Conservation (phyloP, 2,113 vertebrate species). For the Sylvicapra grimmia region DNA sequence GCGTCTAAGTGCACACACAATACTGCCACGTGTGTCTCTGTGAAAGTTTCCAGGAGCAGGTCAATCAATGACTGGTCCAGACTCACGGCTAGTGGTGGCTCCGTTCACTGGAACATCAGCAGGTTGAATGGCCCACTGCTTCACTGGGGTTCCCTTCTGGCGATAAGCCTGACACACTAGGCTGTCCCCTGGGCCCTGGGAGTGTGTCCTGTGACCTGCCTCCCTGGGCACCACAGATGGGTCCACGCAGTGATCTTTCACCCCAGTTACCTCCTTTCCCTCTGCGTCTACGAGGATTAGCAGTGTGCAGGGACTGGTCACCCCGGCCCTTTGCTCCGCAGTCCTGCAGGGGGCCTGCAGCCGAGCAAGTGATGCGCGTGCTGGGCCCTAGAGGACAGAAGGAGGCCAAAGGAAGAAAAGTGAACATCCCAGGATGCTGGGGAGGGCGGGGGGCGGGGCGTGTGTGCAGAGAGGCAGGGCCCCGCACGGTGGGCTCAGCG, state of each 20-base stretch:
- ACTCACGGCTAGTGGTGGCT: background rate
- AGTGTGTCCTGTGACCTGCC: background rate
- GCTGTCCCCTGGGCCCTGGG: background rate
- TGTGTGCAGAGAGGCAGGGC: background rate
- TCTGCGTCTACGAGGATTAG: background rate
- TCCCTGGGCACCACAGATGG: background rate
- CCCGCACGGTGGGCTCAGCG: fast-evolving
- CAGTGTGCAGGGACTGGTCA: background rate
- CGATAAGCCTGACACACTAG: fast-evolving
- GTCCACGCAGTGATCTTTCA: fast-evolving
- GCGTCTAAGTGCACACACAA: fast-evolving
- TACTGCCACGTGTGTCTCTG: fast-evolving
- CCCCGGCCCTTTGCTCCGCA: background rate
- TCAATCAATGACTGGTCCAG: fast-evolving
- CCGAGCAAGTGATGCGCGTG: background rate
- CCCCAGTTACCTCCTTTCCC: background rate
- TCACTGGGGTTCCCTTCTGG: background rate
- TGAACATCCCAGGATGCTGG: fast-evolving
- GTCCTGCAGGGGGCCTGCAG: background rate
- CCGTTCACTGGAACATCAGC: fast-evolving
- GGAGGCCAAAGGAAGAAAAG: background rate
- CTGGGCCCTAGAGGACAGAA: background rate
- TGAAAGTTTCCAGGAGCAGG: background rate
- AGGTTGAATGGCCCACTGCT: fast-evolving
- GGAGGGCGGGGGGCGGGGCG: background rate